Conservation (phyloP, 30 jellyfish, hydroid and myxozoan genomes). For the Aurelia coerulea region DNA sequence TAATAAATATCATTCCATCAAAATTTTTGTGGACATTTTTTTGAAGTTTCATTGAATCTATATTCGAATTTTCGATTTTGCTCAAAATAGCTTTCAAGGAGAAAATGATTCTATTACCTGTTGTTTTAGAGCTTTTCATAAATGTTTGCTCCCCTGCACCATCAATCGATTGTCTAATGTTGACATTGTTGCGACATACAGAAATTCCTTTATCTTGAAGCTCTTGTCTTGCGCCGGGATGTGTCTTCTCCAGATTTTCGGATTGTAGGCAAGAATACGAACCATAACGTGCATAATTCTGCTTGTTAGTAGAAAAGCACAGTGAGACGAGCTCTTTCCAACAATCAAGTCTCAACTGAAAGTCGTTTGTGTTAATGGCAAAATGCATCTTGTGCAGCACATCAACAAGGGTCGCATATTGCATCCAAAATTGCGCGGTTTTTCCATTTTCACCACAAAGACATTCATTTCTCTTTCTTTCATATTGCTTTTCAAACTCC, state of each 20-base stretch:
- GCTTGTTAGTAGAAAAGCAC: slow-evolving; percentile 31
- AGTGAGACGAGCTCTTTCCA: slow-evolving; percentile 15
- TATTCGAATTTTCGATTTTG: background rate
- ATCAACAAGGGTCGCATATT: slow-evolving; percentile 9
- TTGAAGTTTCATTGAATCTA: background rate
- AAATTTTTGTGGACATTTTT: background rate
- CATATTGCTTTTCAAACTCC: slow-evolving; percentile 16
- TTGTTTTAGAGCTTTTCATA: slow-evolving; percentile 31
- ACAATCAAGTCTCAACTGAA: slow-evolving; percentile 4
- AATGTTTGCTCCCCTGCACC: slow-evolving; percentile 25
- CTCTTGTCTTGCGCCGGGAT: slow-evolving; percentile 45
- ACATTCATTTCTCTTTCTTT: slow-evolving; percentile 14
- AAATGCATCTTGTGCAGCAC: slow-evolving; percentile 19
- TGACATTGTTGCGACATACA: slow-evolving; percentile 32
- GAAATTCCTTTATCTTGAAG: slow-evolving; percentile 23
- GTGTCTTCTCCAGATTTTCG: slow-evolving; percentile 32
- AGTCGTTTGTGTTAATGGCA: slow-evolving; percentile 6
- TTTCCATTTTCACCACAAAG: slow-evolving; percentile 1
- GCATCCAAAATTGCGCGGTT: slow-evolving; percentile 25
- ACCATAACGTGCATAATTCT: slow-evolving; percentile 41
- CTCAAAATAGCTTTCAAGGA: background rate
- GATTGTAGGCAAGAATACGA: background rate
- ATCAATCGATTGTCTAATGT: slow-evolving; percentile 18
- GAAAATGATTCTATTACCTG: background rate
- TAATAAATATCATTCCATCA: background rate